Evolutionary conservation across 2,113 vertebrate genomes (phyloP).

Genomic region (Zapornia atra): DNA sequence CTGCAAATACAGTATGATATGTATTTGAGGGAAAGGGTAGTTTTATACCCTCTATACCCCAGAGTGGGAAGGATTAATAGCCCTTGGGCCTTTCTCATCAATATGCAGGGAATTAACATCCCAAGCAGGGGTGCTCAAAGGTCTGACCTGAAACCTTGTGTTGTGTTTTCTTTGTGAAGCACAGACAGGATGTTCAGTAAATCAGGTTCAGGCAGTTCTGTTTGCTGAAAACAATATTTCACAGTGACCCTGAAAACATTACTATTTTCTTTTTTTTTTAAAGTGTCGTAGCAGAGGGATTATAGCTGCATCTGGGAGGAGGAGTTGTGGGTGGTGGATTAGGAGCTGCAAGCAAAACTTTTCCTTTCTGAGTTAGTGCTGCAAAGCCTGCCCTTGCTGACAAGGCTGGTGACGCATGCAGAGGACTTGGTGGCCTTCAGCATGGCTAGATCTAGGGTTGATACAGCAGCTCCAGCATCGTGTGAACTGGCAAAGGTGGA

Average conservation of each 20-base stretch:
- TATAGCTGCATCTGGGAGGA: not conserved
- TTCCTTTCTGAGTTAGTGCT: not conserved
- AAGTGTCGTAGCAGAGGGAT: not conserved
- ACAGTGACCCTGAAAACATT: conserved; percentile 31
- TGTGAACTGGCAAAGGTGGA: not conserved
- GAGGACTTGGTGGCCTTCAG: not conserved
- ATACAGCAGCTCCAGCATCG: not conserved
- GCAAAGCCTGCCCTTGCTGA: not conserved
- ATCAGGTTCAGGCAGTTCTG: conserved; percentile 36
- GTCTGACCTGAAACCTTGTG: not conserved
- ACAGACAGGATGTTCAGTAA: not conserved
- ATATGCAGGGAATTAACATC: not conserved
- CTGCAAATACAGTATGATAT: not conserved
- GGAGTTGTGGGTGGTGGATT: not conserved
- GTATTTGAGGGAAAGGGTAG: not conserved
- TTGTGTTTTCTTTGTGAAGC: conserved; percentile 32
- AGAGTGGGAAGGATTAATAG: not conserved
- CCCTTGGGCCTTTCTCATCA: not conserved
- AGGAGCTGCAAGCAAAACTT: not conserved
- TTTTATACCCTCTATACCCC: not conserved
- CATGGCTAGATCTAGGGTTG: not conserved
- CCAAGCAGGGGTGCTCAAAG: not conserved
- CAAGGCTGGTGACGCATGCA: not conserved
- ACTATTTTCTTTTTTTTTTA: not conserved
- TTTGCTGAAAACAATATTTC: conserved; percentile 33